Base-by-base conservation (phyloP, 2,888 invertebrate species). In the Encarsia formosa region DNA sequence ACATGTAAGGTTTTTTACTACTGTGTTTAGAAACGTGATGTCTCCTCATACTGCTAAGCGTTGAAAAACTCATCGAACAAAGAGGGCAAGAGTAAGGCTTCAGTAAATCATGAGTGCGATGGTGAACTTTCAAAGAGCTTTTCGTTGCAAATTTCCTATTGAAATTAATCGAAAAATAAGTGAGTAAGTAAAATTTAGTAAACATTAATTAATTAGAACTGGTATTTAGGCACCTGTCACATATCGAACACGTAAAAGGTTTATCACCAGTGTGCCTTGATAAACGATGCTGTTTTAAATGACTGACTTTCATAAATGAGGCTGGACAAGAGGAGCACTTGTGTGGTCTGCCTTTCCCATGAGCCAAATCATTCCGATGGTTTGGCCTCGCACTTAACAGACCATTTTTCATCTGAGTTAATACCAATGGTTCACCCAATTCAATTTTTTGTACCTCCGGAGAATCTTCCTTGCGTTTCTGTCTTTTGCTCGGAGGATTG, bases 231-330 rank as follows among this genome's bases (percentile, higher is more conserved):
- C 43, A 67, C 70, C 70, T 74, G 13, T 69, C 64, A 57, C 78
- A 78, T 22, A 71, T 65, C 6, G 66, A 65, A 52, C 77, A 78
- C 37, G 67, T 67, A 50, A 72, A 75, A 1, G 74, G 74, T 47
- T 71, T 63, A 56, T 72, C 70, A 9, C 74, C 74, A 0, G 73
- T 74, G 39, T 74, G 74, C 11, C 70, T 67, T 4, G 71, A 64
- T n/a, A n/a, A n/a, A 61, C 64, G 64, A 45, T 74, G 74, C 58
- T 81, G 80, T 57, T 81, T 81, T 45, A 82, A 70, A 62, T 82
- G 81, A 56, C 79, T 79, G 13, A 79, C 77, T 63, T 81, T 82
- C 63, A 79, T 78, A 61, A 81, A 81, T 3, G 77, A 77, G 11
- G 78, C 74, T 4, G 70, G 67, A 50, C 74, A 73, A 6, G 66